Evolutionary conservation across 2,797 vertebrate genomes (phyloP).

Genomic region (Catostomus latipinnis): DNA sequence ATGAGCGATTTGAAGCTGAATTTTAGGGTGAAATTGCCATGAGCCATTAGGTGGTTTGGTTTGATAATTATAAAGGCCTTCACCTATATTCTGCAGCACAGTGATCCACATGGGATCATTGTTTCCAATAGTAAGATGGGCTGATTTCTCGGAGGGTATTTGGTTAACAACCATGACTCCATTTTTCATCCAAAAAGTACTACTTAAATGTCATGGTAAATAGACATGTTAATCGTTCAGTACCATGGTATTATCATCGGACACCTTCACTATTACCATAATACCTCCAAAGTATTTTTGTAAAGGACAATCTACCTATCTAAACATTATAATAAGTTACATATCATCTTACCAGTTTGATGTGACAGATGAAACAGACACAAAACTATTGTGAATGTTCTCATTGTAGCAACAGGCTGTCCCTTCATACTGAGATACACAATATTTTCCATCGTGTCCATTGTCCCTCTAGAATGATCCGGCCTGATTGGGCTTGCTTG

Average conservation of each 20-base stretch:
- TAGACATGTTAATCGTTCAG: neutral
- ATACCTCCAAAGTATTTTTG: no score
- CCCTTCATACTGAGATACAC: neutral
- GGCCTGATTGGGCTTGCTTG: no score
- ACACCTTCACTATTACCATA: no score
- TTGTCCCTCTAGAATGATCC: neutral
- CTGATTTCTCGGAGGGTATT: neutral
- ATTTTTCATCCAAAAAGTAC: constrained; percentile 77
- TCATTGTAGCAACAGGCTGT: constrained; percentile 16
- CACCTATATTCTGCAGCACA: constrained; percentile 70
- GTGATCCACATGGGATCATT: constrained; percentile 77
- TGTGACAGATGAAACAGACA: constrained; percentile 31
- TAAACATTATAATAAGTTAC: neutral
- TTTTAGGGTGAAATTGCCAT: constrained; percentile 50
- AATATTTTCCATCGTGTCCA: neutral
- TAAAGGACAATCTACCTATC: no score
- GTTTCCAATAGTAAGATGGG: constrained; percentile 66
- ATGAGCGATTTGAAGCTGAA: constrained; percentile 81
- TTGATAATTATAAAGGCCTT: constrained; percentile 83
- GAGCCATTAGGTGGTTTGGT: constrained; percentile 57
- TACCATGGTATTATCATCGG: neutral
- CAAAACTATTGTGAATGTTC: neutral
- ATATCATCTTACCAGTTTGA: constrained; percentile 26
- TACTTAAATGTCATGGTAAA: neutral
- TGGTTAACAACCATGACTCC: neutral